Conservation (phyloP, 2,797 vertebrate genomes). For the Anabacerthia variegaticeps region DNA sequence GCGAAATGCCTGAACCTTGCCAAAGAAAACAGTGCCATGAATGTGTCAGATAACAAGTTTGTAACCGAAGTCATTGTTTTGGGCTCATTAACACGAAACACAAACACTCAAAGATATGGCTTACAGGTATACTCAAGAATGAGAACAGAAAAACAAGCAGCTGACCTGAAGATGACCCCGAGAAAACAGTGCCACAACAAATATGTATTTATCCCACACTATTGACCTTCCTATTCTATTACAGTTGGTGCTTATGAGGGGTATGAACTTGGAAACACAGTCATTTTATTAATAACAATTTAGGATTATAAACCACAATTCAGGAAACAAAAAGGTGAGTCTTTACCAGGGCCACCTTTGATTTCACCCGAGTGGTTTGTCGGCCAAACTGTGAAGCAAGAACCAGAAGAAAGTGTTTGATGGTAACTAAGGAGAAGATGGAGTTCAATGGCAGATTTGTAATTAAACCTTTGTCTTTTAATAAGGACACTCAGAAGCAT, state of each 20-base stretch:
- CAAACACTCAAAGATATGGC: not conserved
- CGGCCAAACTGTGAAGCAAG: not conserved
- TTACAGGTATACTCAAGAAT: not conserved
- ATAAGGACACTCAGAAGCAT: not conserved
- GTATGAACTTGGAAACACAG: not conserved
- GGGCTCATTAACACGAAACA: constrained; percentile 12
- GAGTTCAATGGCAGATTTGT: not conserved
- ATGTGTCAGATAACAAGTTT: constrained; percentile 2
- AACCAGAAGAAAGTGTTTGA: not conserved
- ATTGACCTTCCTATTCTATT: not conserved
- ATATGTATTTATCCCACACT: not conserved
- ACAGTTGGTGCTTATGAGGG: not conserved
- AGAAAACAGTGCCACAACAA: not conserved
- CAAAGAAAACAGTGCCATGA: constrained; percentile 17
- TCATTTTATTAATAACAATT: not conserved
- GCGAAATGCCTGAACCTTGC: constrained; percentile 20
- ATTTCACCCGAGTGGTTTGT: not conserved
- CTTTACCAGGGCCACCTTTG: not conserved
- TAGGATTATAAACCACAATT: not conserved
- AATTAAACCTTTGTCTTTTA: not conserved
- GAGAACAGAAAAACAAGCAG: not conserved
- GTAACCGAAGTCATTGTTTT: not conserved
- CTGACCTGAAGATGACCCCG: not conserved
- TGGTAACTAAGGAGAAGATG: not conserved
- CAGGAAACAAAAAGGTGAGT: not conserved